A percentile compares a stretch with the other conserved stretches of the same genome.
Evolutionary conservation across 2,113 vertebrate species (phyloP).

Genomic region (Mustela lutreola): DNA sequence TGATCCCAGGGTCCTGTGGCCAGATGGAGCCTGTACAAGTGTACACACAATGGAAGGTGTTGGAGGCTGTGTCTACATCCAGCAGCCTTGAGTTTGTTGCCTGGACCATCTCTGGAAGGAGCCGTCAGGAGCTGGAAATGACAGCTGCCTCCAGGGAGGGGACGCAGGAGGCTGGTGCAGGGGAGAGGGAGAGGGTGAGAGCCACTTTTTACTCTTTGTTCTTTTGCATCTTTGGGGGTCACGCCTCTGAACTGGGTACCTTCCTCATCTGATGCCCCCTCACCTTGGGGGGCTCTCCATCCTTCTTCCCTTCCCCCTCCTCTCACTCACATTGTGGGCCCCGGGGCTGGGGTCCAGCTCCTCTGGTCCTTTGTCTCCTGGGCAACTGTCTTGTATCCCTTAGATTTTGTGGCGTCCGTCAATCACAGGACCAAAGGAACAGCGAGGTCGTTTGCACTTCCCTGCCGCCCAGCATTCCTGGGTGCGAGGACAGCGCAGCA

Average conservation of each 20-base stretch:
- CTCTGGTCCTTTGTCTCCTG: not conserved
- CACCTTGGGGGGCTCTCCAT: not conserved
- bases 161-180: too few species aligned
- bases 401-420: not conserved
- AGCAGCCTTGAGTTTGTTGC: not conserved
- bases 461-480: not conserved
- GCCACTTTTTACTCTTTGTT: too few species aligned
- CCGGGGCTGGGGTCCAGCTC: not conserved
- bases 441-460: not conserved
- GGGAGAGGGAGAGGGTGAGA: not conserved
- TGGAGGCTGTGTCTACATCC: not conserved
- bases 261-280: not conserved
- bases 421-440: not conserved
- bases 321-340: not conserved
- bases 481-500: not conserved
- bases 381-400: not conserved
- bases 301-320: not conserved
- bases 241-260: not conserved
- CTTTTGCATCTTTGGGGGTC: not conserved
- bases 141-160: too few species aligned
- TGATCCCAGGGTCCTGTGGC: not conserved
- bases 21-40: accelerated
- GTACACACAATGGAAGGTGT: accelerated
- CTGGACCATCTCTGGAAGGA: not conserved
- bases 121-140: not conserved